Base-by-base conservation (phyloP, 2,113 vertebrate species). In the Desmodus rotundus region DNA sequence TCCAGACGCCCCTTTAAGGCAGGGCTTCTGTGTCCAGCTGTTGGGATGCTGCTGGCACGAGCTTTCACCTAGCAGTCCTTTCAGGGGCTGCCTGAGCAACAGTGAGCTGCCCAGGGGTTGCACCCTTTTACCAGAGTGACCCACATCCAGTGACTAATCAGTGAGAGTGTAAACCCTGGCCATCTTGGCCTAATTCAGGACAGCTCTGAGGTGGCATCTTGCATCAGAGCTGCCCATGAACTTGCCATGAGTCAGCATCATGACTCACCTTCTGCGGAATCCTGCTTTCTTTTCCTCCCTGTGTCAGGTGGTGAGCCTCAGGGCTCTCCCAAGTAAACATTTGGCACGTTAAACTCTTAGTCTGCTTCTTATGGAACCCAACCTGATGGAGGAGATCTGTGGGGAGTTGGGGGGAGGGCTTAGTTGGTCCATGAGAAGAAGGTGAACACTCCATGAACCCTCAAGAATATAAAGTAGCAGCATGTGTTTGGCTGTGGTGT, bases 91-190 rank as follows among this genome's bases (percentile, higher is more conserved):
- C 11, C 38, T 33, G 82, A 52, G 3, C n/a, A 14, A 4, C 28
- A 28, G 11, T 3, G 68, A 65, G 19, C n/a, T 77, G 15, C 43
- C 19, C 7, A 6, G 20, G 0, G 26, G n/a, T 17, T 0, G 1
- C 0, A 47, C 13, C 26, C 47, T 11, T 52, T 61, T 61, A 9
- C 16, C 4, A 1, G 20, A 41, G 31, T 63, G 43, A 31, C 2
- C 28, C 22, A 31, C 12, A 63, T 38, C 31, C 68, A 36, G 0
- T 24, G 43, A 41, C 31, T 26, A 9, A 65, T n/a, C 50, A 74
- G 19, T 45, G 22, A n/a, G 7, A 5, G 10, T 85, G 28, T 70
- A 16, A 47, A 78, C 61, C 38, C 12, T n/a, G 50, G 63, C 15
- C 56, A 45, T 54, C 84, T 45, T 72, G 67, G 67, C 20, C 36